Percentiles rank a stretch among this genome's conserved stretches.
phyloP scores from a whole-genome alignment of 2,113 vertebrate species.

The Ammodramus savannarum region DNA sequence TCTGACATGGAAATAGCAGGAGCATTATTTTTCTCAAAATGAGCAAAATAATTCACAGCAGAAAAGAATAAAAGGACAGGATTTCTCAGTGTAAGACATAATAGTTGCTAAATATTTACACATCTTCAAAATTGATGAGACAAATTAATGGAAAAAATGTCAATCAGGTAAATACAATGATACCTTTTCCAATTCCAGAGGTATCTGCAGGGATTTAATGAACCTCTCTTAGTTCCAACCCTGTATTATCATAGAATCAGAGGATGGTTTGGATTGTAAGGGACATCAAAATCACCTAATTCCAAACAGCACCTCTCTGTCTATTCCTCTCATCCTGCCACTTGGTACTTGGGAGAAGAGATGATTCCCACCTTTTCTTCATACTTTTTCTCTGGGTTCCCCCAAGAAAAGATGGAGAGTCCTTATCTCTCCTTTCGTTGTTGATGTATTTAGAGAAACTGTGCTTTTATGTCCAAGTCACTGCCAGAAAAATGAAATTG shows the following conservation, averaged over 20 bases:
- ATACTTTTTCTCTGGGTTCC: not conserved
- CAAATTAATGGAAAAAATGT: not conserved
- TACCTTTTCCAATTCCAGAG: not conserved
- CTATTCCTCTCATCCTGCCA: not conserved
- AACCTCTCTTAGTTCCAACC: too few species aligned
- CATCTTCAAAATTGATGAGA: not conserved
- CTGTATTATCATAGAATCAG: too few species aligned
- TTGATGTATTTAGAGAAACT: not conserved
- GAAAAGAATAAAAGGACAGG: not conserved
- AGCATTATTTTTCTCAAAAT: not conserved
- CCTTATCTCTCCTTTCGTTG: not conserved
- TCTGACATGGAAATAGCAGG: not conserved
- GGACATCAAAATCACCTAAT: too few species aligned
- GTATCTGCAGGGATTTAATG: too few species aligned
- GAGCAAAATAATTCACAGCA: not conserved
- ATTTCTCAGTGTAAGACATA: not conserved
- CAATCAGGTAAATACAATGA: fast-evolving
- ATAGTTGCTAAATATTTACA: not conserved
- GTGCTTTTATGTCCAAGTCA: not conserved
- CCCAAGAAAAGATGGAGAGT: not conserved
- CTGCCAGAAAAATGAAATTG: not conserved
- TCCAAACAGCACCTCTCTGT: not conserved
- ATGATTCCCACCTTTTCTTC: not conserved
- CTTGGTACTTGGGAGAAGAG: too few species aligned
- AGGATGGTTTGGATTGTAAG: too few species aligned